Conservation (phyloP, 2,797 vertebrate genomes). For the Pseudochromis fuscus region DNA sequence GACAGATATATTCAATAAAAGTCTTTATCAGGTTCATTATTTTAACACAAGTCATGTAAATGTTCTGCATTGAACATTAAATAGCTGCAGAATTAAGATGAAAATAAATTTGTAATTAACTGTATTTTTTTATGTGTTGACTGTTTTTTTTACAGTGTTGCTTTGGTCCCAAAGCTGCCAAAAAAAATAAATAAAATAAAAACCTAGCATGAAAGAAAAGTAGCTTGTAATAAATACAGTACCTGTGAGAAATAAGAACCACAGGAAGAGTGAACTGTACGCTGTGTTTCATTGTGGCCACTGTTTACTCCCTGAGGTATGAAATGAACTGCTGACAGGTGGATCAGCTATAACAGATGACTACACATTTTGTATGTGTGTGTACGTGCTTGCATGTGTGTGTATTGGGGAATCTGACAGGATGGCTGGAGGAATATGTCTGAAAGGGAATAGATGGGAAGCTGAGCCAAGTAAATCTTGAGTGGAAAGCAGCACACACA, state of each 20-base stretch:
- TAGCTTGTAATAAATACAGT: neutral
- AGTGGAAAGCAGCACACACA: constrained; percentile 6
- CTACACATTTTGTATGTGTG: constrained; percentile 24
- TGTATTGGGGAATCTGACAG: constrained; percentile 20
- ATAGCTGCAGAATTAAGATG: too few species aligned
- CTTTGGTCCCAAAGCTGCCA: too few species aligned
- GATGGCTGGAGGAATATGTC: constrained; percentile 31
- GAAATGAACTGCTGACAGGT: constrained; percentile 67
- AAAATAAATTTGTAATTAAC: too few species aligned
- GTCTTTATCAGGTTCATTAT: too few species aligned
- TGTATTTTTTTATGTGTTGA: too few species aligned
- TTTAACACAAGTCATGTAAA: too few species aligned
- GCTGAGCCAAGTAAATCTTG: constrained; percentile 25
- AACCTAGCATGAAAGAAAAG: neutral
- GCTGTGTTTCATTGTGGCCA: constrained; percentile 25
- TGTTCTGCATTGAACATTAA: too few species aligned
- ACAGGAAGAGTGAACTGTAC: neutral
- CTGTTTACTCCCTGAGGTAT: constrained; percentile 53
- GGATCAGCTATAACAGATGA: constrained; percentile 62
- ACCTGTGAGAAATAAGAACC: constrained; percentile 1
- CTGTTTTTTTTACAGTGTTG: too few species aligned
- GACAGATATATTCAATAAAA: too few species aligned
- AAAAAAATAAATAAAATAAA: too few species aligned
- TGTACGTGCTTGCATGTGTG: constrained; percentile 3
- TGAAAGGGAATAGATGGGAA: constrained; percentile 12